phyloP scores from a whole-genome alignment of 1,140 invertebrate genomes.

The Aphis gossypii region DNA sequence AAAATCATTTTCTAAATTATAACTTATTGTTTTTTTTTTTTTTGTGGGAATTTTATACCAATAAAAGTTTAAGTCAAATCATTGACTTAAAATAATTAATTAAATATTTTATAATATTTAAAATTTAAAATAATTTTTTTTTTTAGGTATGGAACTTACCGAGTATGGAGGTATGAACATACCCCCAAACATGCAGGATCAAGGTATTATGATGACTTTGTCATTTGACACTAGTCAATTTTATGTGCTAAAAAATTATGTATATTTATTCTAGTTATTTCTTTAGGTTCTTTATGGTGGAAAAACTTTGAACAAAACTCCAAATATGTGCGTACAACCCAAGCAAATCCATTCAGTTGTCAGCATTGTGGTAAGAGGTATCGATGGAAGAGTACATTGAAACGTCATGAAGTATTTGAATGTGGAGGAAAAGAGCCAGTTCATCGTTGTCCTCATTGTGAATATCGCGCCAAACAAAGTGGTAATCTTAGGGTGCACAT shows the following conservation, averaged over 20 bases:
- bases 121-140: conserved; percentile 4
- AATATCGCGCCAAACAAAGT: conserved; percentile 79
- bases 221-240: neutral
- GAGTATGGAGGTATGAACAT: conserved; percentile 51
- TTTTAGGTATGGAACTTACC: conserved; percentile 52
- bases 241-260: neutral
- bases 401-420: conserved; percentile 83
- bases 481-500: conserved; percentile 83
- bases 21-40: neutral
- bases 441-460: conserved; percentile 82
- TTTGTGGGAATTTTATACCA: neutral
- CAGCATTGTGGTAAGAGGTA: conserved; percentile 81
- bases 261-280: conserved; percentile 27
- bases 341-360: conserved; percentile 67
- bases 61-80: neutral
- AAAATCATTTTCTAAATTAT: neutral
- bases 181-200: conserved; percentile 51
- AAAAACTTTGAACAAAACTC: conserved; percentile 60
- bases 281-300: conserved; percentile 57
- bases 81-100: neutral
- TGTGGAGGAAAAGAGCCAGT: conserved; percentile 85
- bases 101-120: neutral
- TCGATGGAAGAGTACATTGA: conserved; percentile 81
- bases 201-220: conserved; percentile 41
- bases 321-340: conserved; percentile 60